These are phyloP conservation scores for Oegoconia quadripuncta DNA, from an alignment of 2,888 invertebrate species.

Conservation along the genomic window DNA sequence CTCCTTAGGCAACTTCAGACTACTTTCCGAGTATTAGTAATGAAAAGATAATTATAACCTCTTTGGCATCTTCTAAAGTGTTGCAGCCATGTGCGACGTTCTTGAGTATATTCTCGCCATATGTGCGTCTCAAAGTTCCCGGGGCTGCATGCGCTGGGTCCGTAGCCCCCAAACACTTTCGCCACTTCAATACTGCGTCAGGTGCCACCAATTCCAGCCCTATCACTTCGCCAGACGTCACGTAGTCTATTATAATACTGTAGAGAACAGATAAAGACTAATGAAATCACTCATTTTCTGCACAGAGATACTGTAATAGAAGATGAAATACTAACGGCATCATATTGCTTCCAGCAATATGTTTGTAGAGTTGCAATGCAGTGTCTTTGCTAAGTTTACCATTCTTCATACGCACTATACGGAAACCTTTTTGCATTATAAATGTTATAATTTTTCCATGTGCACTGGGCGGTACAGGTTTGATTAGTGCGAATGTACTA, in stretches of 20 bases:
- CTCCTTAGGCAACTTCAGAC: too few species aligned
- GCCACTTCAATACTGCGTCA: constrained; percentile 82
- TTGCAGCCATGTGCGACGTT: constrained; percentile 87
- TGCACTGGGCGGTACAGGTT: constrained; percentile 84
- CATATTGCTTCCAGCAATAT: constrained; percentile 76
- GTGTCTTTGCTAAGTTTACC: constrained; percentile 83
- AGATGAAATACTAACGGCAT: constrained; percentile 79
- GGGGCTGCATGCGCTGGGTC: constrained; percentile 81
- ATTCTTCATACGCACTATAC: constrained; percentile 86
- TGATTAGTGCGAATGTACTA: constrained; percentile 89
- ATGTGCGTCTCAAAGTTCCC: constrained; percentile 80
- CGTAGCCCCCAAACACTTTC: constrained; percentile 80
- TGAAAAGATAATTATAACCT: too few species aligned
- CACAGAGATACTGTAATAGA: too few species aligned
- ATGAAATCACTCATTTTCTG: too few species aligned
- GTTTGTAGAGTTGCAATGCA: constrained; percentile 81
- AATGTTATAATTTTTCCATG: constrained; percentile 87
- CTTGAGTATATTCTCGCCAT: constrained; percentile 81
- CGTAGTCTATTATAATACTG: constrained; percentile 81
- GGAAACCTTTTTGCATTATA: constrained; percentile 82
- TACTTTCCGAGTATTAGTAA: too few species aligned
- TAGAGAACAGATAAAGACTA: constrained; percentile 2
- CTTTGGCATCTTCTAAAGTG: constrained; percentile 72
- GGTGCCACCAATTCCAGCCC: constrained; percentile 87
- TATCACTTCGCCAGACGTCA: constrained; percentile 85